Conservation (phyloP, 2,797 vertebrate species). For the Limnodromus scolopaceus region DNA sequence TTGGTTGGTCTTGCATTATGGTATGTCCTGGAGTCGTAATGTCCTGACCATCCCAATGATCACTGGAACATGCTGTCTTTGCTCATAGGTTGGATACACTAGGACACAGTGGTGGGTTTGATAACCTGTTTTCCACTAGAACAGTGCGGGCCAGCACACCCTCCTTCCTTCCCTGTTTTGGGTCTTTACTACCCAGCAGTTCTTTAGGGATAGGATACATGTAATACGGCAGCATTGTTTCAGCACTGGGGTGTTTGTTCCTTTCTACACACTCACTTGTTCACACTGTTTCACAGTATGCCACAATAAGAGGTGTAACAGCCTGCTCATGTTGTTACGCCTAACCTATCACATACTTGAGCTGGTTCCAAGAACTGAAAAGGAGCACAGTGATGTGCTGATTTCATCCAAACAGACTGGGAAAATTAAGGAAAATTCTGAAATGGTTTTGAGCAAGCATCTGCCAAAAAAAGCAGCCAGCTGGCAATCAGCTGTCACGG, state of each 20-base stretch:
- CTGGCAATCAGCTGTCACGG: background rate
- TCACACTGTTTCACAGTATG: background rate
- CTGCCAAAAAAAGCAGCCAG: background rate
- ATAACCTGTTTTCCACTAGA: background rate
- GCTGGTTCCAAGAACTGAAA: background rate
- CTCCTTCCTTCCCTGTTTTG: background rate
- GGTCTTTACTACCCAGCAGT: background rate
- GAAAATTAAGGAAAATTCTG: background rate
- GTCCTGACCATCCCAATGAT: background rate
- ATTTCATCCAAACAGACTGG: background rate
- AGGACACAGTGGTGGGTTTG: background rate
- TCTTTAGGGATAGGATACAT: background rate
- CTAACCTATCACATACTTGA: background rate
- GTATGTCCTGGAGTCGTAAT: accelerated
- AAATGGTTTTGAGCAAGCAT: background rate
- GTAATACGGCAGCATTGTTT: background rate
- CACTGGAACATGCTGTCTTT: background rate
- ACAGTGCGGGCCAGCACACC: background rate
- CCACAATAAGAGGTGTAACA: background rate
- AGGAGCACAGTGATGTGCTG: background rate
- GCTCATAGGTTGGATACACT: background rate
- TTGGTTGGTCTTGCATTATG: background rate
- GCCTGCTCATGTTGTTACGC: background rate
- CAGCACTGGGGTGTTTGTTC: background rate
- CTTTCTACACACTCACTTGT: background rate